Conservation (phyloP, 2,113 vertebrate species). For the Terrapene triunguis region DNA sequence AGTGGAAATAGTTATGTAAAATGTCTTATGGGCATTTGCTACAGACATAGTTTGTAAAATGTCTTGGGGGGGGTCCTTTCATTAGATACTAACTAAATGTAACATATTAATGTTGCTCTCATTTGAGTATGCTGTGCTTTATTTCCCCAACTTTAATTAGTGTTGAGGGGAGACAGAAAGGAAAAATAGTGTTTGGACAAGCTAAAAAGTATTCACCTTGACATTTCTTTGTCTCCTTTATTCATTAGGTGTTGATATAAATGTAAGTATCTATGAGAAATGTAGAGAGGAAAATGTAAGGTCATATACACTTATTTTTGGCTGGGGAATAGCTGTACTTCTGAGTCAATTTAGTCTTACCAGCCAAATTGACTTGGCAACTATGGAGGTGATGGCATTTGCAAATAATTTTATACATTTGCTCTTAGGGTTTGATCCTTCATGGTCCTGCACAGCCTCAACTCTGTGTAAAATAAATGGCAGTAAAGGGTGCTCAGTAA, state of each 20-base stretch:
- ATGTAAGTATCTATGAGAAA: constrained; percentile 71
- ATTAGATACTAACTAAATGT: constrained; percentile 55
- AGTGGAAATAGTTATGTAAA: neutral
- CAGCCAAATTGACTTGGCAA: constrained; percentile 78
- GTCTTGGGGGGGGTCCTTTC: neutral
- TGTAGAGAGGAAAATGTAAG: constrained; percentile 63
- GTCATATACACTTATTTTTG: constrained; percentile 73
- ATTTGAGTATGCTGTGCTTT: constrained; percentile 25
- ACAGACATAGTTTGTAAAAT: neutral
- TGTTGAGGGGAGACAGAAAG: neutral
- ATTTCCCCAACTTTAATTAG: constrained; percentile 56
- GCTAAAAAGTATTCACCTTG: constrained; percentile 45
- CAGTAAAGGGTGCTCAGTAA: neutral
- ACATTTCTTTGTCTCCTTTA: constrained; percentile 61
- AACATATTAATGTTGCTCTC: constrained; percentile 30
- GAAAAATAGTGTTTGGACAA: constrained; percentile 42
- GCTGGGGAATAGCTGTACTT: constrained; percentile 64
- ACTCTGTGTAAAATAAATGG: constrained; percentile 39
- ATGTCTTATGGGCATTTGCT: neutral
- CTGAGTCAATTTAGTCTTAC: constrained; percentile 67
- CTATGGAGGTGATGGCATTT: constrained; percentile 63
- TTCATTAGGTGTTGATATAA: constrained; percentile 69
- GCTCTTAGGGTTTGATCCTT: constrained; percentile 44
- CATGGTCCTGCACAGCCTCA: constrained; percentile 5
- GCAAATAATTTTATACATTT: constrained; percentile 66